Percentiles rank a stretch among this genome's conserved stretches.
Conservation (phyloP, 2,888 invertebrate genomes). For the Agrochola lota region DNA sequence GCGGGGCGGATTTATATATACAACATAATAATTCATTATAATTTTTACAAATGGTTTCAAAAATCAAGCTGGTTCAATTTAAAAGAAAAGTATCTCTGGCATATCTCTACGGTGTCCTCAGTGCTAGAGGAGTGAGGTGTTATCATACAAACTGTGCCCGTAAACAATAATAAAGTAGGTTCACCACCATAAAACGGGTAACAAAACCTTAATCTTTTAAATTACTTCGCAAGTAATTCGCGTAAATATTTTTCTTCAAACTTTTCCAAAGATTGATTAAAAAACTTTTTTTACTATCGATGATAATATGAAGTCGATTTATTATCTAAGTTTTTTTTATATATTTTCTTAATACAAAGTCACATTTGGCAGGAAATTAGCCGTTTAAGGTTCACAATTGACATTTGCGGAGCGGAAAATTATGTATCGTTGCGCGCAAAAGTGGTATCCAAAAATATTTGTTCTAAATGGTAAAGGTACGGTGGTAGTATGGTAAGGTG, state of each 20-base stretch:
- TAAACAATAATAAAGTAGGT: slow-evolving; percentile 30
- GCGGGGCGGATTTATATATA: no score
- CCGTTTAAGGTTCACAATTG: slow-evolving; percentile 70
- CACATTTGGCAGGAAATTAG: slow-evolving; percentile 70
- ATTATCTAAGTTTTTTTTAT: slow-evolving; percentile 66
- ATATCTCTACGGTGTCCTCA: neutral
- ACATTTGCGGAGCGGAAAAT: slow-evolving; percentile 70
- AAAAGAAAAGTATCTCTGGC: no score
- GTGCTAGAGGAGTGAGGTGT: neutral
- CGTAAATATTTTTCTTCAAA: slow-evolving; percentile 63
- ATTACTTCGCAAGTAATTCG: slow-evolving; percentile 62
- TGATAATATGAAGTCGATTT: slow-evolving; percentile 64
- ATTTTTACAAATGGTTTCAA: no score
- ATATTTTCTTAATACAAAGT: slow-evolving; percentile 68
- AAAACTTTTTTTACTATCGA: slow-evolving; percentile 71
- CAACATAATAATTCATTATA: no score
- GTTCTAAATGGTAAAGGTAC: no score
- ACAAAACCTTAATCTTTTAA: slow-evolving; percentile 62
- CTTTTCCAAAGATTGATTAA: slow-evolving; percentile 69
- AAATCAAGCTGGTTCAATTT: no score
- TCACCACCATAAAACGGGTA: slow-evolving; percentile 54
- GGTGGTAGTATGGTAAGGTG: no score
- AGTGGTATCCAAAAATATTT: slow-evolving; percentile 30
- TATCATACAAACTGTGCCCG: slow-evolving; percentile 5
- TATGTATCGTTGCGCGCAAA: slow-evolving; percentile 58